Conservation (phyloP, 2,888 invertebrate genomes). For the Drosophila sordidapex region DNA sequence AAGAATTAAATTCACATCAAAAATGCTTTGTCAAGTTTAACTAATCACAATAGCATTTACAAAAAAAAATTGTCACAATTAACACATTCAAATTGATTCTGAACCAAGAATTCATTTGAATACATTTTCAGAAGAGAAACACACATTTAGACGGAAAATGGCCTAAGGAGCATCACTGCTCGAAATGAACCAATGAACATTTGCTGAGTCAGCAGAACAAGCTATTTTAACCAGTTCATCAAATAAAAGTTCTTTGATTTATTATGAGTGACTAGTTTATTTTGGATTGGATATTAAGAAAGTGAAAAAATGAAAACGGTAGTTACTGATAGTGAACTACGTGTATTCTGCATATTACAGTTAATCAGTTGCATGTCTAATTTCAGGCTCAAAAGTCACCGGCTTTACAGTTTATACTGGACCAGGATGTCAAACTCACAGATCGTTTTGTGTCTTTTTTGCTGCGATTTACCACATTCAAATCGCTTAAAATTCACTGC, state of each 20-base stretch:
- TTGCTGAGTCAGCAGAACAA: constrained; percentile 4
- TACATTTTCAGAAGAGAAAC: not conserved
- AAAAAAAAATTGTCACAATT: not conserved
- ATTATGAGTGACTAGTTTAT: constrained; percentile 2
- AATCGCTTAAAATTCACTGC: constrained; percentile 79
- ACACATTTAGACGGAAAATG: not conserved
- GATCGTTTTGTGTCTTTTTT: constrained; percentile 77
- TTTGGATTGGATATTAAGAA: not conserved
- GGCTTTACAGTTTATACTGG: constrained; percentile 53
- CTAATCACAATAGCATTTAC: not conserved
- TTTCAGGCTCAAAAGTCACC: constrained; percentile 29
- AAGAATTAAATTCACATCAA: not conserved
- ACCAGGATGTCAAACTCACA: constrained; percentile 78
- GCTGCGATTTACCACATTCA: constrained; percentile 77
- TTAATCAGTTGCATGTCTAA: not conserved
- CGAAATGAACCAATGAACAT: not conserved
- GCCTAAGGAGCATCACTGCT: not conserved
- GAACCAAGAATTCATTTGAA: not conserved
- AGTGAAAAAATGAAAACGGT: constrained; percentile 32
- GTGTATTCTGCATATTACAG: not conserved
- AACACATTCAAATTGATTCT: not conserved
- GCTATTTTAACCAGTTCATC: constrained; percentile 3
- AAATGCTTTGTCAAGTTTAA: not conserved
- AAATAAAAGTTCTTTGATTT: constrained; percentile 12
- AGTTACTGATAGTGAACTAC: not conserved